A percentile compares a stretch with the other conserved stretches of the same genome.
phyloP scores from a whole-genome alignment of 2,797 vertebrate genomes.

The Paramormyrops hopkinsi region DNA sequence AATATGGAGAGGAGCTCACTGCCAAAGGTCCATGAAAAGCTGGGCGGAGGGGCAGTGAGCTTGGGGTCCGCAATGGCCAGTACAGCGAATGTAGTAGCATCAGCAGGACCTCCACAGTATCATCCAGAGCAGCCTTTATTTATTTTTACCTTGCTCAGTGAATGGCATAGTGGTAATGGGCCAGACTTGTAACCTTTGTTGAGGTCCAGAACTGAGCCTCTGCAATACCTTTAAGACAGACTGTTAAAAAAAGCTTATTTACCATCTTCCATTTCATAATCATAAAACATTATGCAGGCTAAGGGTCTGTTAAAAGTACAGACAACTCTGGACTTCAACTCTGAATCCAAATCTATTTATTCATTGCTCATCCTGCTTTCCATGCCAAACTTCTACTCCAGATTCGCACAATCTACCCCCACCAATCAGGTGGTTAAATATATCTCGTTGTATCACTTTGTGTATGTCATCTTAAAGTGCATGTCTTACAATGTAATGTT shows the following conservation, averaged over 20 bases:
- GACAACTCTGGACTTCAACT: neutral
- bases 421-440: neutral
- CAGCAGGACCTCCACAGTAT: neutral
- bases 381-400: neutral
- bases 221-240: neutral
- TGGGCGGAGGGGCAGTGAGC: neutral
- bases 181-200: neutral
- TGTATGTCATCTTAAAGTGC: neutral
- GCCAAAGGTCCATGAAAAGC: neutral
- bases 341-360: neutral
- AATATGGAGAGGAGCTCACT: neutral
- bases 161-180: neutral
- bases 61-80: neutral
- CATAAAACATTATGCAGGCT: neutral
- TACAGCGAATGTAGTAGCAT: neutral
- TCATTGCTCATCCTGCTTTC: neutral
- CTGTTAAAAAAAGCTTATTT: neutral
- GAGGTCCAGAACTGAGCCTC: neutral
- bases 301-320: neutral
- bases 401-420: neutral
- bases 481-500: neutral
- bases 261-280: neutral
- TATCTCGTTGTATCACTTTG: neutral
- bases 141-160: neutral
- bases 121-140: neutral